These are phyloP conservation scores for Girardia tigrina DNA, from an alignment of 2,888 invertebrate species.

Conservation along the genomic window DNA sequence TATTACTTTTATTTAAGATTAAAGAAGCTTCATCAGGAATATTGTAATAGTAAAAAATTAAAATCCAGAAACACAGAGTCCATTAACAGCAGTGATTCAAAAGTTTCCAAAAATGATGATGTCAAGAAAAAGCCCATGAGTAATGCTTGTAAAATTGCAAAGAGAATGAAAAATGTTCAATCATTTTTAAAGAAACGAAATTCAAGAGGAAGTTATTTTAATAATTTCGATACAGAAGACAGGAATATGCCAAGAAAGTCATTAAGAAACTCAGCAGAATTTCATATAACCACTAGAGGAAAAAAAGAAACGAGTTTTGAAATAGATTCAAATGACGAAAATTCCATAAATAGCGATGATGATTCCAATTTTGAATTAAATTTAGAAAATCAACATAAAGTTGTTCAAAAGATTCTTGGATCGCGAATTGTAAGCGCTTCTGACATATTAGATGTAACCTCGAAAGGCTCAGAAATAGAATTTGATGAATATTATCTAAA, in stretches of 20 bases:
- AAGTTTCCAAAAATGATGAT: not conserved
- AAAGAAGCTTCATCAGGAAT: not conserved
- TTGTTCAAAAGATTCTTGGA: conserved; percentile 1
- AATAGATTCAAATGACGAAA: conserved; percentile 23
- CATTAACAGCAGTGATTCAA: not conserved
- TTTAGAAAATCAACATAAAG: conserved; percentile 15
- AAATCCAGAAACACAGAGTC: not conserved
- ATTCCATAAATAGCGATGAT: conserved; percentile 6
- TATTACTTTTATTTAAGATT: conserved; percentile 11
- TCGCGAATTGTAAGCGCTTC: not conserved
- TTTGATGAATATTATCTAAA: not conserved
- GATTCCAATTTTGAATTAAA: conserved; percentile 4
- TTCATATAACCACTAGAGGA: not conserved
- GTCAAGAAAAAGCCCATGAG: not conserved
- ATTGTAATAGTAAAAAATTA: not conserved
- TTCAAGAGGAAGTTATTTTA: not conserved
- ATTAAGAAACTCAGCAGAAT: not conserved
- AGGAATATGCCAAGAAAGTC: not conserved
- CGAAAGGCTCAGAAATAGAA: not conserved
- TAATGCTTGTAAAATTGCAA: not conserved
- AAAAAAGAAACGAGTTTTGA: conserved; percentile 18
- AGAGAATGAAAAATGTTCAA: not conserved
- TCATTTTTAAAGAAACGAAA: conserved; percentile 15
- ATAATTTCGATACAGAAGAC: not conserved
- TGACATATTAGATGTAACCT: not conserved